Base-by-base conservation (phyloP, 2,113 vertebrate genomes). In the Potamarius usumacintae region DNA sequence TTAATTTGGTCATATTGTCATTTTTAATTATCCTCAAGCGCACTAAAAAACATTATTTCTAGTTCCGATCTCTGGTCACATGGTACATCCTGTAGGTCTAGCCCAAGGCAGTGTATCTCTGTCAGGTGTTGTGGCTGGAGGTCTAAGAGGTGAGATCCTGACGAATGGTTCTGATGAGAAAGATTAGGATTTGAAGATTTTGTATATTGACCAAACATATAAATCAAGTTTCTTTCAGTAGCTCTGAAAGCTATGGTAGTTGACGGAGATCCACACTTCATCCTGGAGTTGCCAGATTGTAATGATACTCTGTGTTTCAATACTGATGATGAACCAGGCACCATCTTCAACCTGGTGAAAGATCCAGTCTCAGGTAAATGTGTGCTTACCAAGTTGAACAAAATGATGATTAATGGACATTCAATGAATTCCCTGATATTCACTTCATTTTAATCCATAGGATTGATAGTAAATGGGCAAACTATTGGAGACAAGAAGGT, bases 211-310 rank as follows among this genome's bases (percentile, higher is more conserved):
- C 48, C n/a, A 53, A 67, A 53, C 52, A 15, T 83, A 27, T 27
- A n/a, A 48, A 83, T 63, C 48, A 52, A 14, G 48, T 77, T 48
- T 72, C 5, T 62, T 82, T 60, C 48, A 5, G 3, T 62, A 53
- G 15, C 0, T 25, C 5, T 10, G 0, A 3, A 5, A 10, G 30
- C 0, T 25, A 18, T 79, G 5, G 60, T 5, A 48, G 82, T 98
- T 94, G 97, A 99, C 72, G 97, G 97, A 86, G 98, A 99, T 89
- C 98, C 98, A 85, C 98, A 99, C 92, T 98, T 99, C 93, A 95
- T 99, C 87, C 96, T 99, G 79, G 94, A 96, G 6, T 94, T 97
- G 42, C 96, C 96, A 34, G 92, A 96, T 72, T 95, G 92, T 87
- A 90, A 96, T 0, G 97, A 99, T 12, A 93, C 96, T 14, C 88